Conservation (phyloP, 1,140 invertebrate species). For the Cotesia chilonis region DNA sequence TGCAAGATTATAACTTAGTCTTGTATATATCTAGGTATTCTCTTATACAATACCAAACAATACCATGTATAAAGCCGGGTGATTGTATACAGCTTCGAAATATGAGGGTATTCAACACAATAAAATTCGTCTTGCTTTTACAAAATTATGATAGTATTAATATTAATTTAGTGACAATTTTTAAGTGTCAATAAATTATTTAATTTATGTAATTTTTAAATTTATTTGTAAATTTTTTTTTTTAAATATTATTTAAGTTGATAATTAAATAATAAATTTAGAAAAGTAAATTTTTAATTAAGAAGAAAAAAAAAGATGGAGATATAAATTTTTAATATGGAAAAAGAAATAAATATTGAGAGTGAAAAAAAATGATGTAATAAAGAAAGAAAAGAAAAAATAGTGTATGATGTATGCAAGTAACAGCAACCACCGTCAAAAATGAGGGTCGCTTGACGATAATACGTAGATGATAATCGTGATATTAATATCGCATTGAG, state of each 20-base stretch:
- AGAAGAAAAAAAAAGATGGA: too few relatives aligned
- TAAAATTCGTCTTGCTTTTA: conserved; percentile 41
- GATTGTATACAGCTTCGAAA: background rate
- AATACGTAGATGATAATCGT: conserved; percentile 67
- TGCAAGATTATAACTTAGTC: conserved; percentile 52
- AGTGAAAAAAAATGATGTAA: background rate
- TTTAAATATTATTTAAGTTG: too few relatives aligned
- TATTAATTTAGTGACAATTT: background rate
- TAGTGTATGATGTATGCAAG: background rate
- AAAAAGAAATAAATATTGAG: background rate
- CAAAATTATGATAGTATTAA: background rate
- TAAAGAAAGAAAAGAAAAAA: background rate
- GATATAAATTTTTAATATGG: too few relatives aligned
- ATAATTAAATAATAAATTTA: too few relatives aligned
- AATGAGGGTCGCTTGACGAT: conserved; percentile 48
- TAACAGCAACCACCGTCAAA: background rate
- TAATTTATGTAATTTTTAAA: background rate
- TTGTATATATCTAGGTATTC: conserved; percentile 26
- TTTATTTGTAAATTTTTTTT: background rate
- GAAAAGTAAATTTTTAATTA: too few relatives aligned
- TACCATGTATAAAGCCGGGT: background rate
- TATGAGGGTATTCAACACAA: conserved; percentile 37
- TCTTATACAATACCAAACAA: background rate
- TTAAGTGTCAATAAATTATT: background rate
- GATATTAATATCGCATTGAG: conserved; percentile 68